Percentiles rank a stretch among this genome's conserved stretches.
Evolutionary conservation across 1,140 invertebrate species (phyloP).

Genomic region (Metopolophium dirhodum): DNA sequence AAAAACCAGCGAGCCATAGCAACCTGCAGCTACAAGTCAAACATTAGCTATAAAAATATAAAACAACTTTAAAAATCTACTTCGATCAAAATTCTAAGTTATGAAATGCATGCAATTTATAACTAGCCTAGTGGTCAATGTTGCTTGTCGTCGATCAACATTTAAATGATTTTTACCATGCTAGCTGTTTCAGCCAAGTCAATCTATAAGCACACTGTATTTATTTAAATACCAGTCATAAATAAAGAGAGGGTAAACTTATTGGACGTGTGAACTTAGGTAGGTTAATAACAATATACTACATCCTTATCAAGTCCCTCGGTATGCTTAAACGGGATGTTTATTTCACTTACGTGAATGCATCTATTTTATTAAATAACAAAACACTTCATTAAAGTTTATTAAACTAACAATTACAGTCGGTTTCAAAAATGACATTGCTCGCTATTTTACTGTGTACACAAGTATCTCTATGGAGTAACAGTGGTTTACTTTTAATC

Average conservation of each 20-base stretch:
- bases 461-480: constrained; percentile 23
- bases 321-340: constrained; percentile 41
- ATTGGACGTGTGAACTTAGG: constrained; percentile 31
- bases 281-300: constrained; percentile 21
- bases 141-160: neutral
- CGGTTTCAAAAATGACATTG: neutral
- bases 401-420: neutral
- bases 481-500: neutral
- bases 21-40: neutral
- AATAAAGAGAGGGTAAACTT: neutral
- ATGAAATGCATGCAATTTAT: neutral
- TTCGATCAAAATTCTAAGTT: neutral
- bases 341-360: neutral
- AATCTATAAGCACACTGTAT: neutral
- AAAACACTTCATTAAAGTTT: constrained; percentile 15
- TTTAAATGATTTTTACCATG: neutral
- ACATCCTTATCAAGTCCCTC: constrained; percentile 46
- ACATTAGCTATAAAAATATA: constrained; percentile 16
- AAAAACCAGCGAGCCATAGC: constrained; percentile 43
- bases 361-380: neutral
- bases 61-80: neutral
- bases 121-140: neutral
- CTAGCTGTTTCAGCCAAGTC: neutral
- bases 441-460: constrained; percentile 7
- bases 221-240: neutral